phyloP scores from a whole-genome alignment of 1,140 invertebrate species.

The Zaprionus inermis region DNA sequence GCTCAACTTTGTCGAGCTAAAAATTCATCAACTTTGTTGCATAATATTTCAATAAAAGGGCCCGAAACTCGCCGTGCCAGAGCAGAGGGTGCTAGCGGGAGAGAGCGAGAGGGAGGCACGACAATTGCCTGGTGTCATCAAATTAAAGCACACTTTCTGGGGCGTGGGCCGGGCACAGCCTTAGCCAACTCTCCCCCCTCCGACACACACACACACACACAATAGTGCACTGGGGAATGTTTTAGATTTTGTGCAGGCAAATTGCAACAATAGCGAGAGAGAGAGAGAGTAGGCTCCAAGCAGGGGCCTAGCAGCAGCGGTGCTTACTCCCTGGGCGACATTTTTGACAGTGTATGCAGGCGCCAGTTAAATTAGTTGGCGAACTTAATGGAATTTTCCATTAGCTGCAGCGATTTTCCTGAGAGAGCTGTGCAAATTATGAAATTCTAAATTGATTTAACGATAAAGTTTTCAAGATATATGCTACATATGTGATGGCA shows the following conservation, averaged over 20 bases:
- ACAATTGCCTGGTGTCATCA: constrained; percentile 61
- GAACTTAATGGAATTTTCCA: constrained; percentile 73
- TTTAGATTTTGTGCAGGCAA: constrained; percentile 53
- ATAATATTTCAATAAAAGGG: constrained; percentile 82
- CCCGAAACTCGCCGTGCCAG: constrained; percentile 19
- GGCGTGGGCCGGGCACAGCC: neutral
- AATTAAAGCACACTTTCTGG: constrained; percentile 73
- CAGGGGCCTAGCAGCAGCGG: neutral
- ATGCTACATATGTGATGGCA: too few relatives aligned
- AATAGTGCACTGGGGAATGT: constrained; percentile 78
- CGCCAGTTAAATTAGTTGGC: constrained; percentile 59
- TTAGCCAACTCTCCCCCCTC: neutral
- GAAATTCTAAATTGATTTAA: neutral
- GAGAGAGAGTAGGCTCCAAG: neutral
- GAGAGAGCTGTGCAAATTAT: neutral
- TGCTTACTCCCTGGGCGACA: constrained; percentile 13
- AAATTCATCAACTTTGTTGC: constrained; percentile 83
- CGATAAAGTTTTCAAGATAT: too few relatives aligned
- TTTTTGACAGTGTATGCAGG: constrained; percentile 31
- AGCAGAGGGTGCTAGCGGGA: neutral
- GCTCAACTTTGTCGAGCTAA: constrained; percentile 63
- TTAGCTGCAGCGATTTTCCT: constrained; percentile 40
- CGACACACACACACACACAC: neutral
- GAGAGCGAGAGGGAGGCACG: constrained; percentile 1
- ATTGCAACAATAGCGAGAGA: constrained; percentile 48